Base-by-base conservation (phyloP, 1,140 invertebrate genomes). In the Trissolcus basalis region DNA sequence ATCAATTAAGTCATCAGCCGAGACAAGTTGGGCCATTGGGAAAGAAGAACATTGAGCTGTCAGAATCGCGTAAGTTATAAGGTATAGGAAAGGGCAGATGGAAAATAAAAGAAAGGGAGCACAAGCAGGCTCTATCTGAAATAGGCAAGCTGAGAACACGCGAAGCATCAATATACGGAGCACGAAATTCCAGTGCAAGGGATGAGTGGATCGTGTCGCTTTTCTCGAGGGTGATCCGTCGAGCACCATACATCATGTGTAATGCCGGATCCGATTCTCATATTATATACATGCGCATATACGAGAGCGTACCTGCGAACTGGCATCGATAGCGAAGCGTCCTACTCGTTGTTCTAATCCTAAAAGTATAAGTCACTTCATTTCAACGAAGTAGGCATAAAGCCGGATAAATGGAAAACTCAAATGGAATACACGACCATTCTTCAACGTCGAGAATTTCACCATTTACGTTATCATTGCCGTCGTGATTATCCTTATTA, bases 221-320 rank as follows among this genome's bases (percentile, higher is more conserved):
- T 82, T 82, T 80, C 78, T 80, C 79, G 79, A 83, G 80, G 83
- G 80, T 83, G 85, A 85, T 86, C 80, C 79, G 79, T 79, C 79
- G 77, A 82, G 78, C 76, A 82, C 75, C 85, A 87, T 88, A 87
- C 83, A 87, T 88, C 87, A 88, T 84, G 80, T 79, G 81, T 86
- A 86, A 87, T 87, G 78, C 82, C 80, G 77, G 83, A 87, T 88
- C 82, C 83, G 85, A 87, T 86, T 85, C 83, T 84, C 83, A 81
- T 87, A 85, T 85, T 84, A 82, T 86, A 81, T 80, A 80, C 77
- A 81, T 79, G 77, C 74, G 63, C 58, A 58, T n/a, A n/a, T 67
- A 67, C 63, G 54, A 51, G 19, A 27, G 19, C 51, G 56, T 75
- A 80, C 72, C 64, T 72, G 72, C 59, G 75, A 48, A 68, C 48